Conservation (phyloP, 2,797 vertebrate genomes). For the Anomalospiza imberbis region DNA sequence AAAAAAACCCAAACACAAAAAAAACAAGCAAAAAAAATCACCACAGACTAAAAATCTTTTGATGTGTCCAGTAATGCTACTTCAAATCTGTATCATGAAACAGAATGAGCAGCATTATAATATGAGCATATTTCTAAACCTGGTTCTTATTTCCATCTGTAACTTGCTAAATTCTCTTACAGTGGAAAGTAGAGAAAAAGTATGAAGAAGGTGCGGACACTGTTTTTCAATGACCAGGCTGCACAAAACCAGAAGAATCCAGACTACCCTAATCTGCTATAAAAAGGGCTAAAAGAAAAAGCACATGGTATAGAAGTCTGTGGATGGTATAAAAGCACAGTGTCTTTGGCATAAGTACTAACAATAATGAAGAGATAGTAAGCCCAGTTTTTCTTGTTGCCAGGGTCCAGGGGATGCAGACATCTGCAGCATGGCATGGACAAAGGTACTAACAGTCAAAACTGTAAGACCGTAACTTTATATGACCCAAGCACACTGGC, state of each 20-base stretch:
- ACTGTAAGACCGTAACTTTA: neutral
- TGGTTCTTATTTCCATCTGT: neutral
- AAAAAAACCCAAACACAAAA: neutral
- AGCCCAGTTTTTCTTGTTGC: neutral
- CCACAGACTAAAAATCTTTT: neutral
- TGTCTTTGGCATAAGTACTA: neutral
- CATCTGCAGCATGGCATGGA: neutral
- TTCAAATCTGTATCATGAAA: neutral
- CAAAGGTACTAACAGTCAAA: neutral
- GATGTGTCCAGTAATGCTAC: neutral
- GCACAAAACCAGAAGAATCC: neutral
- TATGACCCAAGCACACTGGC: neutral
- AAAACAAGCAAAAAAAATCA: accelerated
- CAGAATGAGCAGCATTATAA: neutral
- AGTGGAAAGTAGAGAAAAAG: neutral
- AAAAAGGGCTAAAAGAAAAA: neutral
- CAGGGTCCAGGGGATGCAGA: neutral
- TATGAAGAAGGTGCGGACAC: neutral
- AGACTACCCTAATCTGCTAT: neutral
- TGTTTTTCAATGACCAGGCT: neutral
- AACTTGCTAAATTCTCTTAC: neutral
- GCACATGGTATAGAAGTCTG: neutral
- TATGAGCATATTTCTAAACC: neutral
- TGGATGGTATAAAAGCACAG: neutral
- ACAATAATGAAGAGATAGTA: neutral